Evolutionary conservation across 2,888 invertebrate genomes (phyloP), one percentile per base, ranked within the genome.

Genomic region (Mermis nigrescens): DNA sequence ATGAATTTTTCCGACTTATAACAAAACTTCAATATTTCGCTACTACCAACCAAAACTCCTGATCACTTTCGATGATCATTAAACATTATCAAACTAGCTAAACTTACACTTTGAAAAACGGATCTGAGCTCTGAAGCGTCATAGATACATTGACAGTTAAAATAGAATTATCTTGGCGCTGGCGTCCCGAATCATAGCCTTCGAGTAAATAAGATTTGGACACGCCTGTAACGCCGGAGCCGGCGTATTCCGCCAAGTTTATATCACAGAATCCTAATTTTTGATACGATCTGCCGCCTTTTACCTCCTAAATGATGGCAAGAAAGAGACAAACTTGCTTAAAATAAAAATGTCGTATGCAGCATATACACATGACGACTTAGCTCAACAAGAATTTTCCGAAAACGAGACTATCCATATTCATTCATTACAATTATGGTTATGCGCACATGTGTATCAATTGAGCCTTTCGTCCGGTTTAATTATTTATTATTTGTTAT

Each of bases 221-320:
- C 61, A 84, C 83, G 55, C 68, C 70, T 59, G 66, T 67, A 69
- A 83, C 80, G 46, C 92, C 94, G 46, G 89, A 84, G 64, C 91
- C 94, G 59, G 95, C 94, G 76, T 86, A 86, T 78, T 94, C 91
- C 61, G 94, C 88, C 73, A 95, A 81, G 79, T 98, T 94, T 70
- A 95, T 80, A 78, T 94, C 92, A 68, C 87, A 91, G 80, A 90
- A 95, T 67, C 95, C 95, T 69, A 98, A 81, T 80, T 95, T 95
- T 77, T 86, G 86, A 77, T 83, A 87, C 64, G 87, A 84, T 64
- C 85, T 80, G 57, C 90, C 89, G 56, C 82, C 82, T 72, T 82
- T 81, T 63, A 80, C 73, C 73, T 83, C 83, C 82, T 83, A 68
- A 1, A 70, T 69, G 45, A 2, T 12, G 28, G 3, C 26, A 7